Evolutionary conservation across 2,888 invertebrate species (phyloP), one percentile per base, ranked within the genome.

Genomic region (Agriotes lineatus): DNA sequence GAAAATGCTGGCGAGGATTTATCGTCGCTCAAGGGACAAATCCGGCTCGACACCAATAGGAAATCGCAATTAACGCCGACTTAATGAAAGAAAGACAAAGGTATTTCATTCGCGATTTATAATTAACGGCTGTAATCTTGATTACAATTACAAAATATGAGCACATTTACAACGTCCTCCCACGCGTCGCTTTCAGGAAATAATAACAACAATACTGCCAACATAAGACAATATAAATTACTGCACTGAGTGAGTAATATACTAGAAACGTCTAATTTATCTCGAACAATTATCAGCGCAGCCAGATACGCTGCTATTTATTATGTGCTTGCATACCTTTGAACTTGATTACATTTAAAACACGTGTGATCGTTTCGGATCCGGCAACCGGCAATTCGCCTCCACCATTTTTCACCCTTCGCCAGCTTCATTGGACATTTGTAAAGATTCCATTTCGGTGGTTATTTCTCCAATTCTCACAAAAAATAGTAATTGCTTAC

Each of bases 111-210:
- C 52, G 52, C 69, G 60, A 60, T 73, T 79, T 76, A 77, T 79
- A 82, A 81, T 80, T 80, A 79, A 78, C 80, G 73, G 74, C 75
- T 78, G 73, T 77, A 81, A 83, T 82, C 82, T 82, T 82, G 82
- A 83, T 83, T 82, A 78, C 82, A 83, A 83, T 83, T 83, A 82
- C 81, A 80, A 83, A 83, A 82, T 83, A 83, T 81, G 82, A 78
- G 77, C 79, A 78, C 83, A 82, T 82, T 83, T 80, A 78, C 81
- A 70, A 79, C 76, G 82, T 82, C 82, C 82, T 77, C 83, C 83
- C 82, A 78, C 77, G 56, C 39, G 76, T 74, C 74, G 74, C 75
- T 82, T 82, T 82, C 82, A 82, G 81, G 82, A 82, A 82, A 82
- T 81, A 82, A 81, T 81, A 81, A 80, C 78, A 81, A 80, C 80